Evolutionary conservation across 1,140 invertebrate genomes (phyloP).

Genomic region (Vollenhovia emeryi): DNA sequence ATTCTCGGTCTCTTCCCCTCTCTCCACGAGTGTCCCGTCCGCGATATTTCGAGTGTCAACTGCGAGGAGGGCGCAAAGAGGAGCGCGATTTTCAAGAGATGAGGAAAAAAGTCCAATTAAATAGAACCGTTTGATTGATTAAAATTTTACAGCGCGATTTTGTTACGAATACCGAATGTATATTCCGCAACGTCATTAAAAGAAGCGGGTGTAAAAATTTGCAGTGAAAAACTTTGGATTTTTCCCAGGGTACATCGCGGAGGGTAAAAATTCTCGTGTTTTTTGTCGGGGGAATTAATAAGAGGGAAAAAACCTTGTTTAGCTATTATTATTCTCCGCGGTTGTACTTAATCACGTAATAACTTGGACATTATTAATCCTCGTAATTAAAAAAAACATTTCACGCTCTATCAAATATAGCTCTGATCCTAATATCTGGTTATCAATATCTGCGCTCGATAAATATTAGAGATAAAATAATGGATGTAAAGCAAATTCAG

Average conservation of each 20-base stretch:
- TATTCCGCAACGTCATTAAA: background rate
- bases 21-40: conserved; percentile 41
- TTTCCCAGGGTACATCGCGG: background rate
- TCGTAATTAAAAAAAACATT: conserved; percentile 16
- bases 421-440: background rate
- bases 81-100: background rate
- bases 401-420: background rate
- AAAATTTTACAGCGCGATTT: background rate
- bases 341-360: background rate
- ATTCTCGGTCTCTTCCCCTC: conserved; percentile 74
- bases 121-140: background rate
- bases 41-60: conserved; percentile 63
- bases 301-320: background rate
- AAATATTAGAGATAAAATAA: conserved; percentile 36
- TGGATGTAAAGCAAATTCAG: conserved; percentile 25
- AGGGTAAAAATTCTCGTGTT: background rate
- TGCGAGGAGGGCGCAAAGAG: background rate
- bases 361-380: conserved; percentile 2
- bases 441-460: conserved; percentile 7
- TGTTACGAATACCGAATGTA: background rate
- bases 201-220: background rate
- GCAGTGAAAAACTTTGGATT: background rate
- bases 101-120: conserved; percentile 7
- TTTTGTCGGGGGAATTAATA: background rate
- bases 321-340: no score